Conservation (phyloP, 2,888 invertebrate genomes). For the Timandra comae region DNA sequence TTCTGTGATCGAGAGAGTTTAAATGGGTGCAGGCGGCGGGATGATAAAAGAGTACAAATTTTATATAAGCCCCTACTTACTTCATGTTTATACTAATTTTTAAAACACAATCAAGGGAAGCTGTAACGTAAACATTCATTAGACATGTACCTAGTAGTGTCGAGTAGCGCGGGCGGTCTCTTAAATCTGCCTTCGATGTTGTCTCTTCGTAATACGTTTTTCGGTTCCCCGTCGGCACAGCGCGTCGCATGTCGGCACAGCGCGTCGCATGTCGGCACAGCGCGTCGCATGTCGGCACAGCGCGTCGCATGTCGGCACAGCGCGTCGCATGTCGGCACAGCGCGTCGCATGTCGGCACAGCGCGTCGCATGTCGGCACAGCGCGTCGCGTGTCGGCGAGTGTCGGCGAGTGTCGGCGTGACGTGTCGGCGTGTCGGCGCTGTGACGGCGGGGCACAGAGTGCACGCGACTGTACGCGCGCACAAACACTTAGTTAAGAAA, state of each 20-base stretch:
- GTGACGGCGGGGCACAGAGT: slow-evolving; percentile 65
- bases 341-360: too few species aligned
- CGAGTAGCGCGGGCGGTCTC: slow-evolving; percentile 47
- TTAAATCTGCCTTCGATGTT: slow-evolving; percentile 70
- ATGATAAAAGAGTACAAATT: slow-evolving; percentile 83
- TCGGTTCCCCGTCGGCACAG: slow-evolving; percentile 70
- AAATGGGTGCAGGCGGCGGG: slow-evolving; percentile 48
- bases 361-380: too few species aligned
- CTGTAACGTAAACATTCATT: slow-evolving; percentile 24
- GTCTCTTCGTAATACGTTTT: slow-evolving; percentile 58
- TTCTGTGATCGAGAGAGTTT: slow-evolving; percentile 15
- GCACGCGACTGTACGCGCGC: slow-evolving; percentile 60
- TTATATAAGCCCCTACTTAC: slow-evolving; percentile 80
- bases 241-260: slow-evolving; percentile 54
- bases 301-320: too few species aligned
- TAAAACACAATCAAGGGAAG: slow-evolving; percentile 58
- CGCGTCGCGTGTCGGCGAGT: slow-evolving; percentile 25
- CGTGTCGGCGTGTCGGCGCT: slow-evolving; percentile 30
- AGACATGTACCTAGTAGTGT: too few species aligned
- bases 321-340: too few species aligned
- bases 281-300: too few species aligned
- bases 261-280: too few species aligned
- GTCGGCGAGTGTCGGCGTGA: slow-evolving; percentile 54
- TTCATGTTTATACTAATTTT: slow-evolving; percentile 60
- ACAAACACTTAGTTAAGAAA: slow-evolving; percentile 65